Evolutionary conservation across 1,140 invertebrate species (phyloP).

Genomic region (Melitaea cinxia): DNA sequence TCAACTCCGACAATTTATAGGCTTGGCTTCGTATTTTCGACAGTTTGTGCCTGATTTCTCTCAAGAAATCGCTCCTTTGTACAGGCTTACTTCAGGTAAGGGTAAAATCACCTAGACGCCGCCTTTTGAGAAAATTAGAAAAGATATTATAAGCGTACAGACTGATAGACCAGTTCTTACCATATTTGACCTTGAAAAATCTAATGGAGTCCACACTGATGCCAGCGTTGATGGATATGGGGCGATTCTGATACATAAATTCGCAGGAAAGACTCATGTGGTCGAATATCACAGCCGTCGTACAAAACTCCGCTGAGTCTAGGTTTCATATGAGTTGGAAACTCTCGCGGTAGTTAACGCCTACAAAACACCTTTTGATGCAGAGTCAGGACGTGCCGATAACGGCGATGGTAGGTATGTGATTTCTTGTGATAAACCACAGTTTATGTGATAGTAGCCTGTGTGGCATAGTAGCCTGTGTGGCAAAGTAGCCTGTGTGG

Average conservation of each 20-base stretch:
- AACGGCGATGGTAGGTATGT: too few relatives aligned
- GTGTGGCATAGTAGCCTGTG: too few relatives aligned
- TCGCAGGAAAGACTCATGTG: slow-evolving; percentile 8
- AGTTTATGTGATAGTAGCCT: too few relatives aligned
- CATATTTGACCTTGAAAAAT: slow-evolving; percentile 45
- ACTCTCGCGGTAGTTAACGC: slow-evolving; percentile 65
- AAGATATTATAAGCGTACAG: slow-evolving; percentile 17
- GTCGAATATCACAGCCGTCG: slow-evolving; percentile 7
- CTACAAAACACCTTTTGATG: slow-evolving; percentile 17
- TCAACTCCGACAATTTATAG: not conserved
- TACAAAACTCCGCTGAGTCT: slow-evolving; percentile 35
- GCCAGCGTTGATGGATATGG: slow-evolving; percentile 48
- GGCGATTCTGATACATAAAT: slow-evolving; percentile 28
- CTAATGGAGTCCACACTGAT: slow-evolving; percentile 59
- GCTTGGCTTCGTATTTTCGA: not conserved
- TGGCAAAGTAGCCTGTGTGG: too few relatives aligned
- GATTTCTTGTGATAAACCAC: too few relatives aligned
- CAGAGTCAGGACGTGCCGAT: too few relatives aligned
- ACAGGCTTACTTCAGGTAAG: not conserved
- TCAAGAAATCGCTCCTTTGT: not conserved
- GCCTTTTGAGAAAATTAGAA: slow-evolving; percentile 12
- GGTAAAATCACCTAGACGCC: slow-evolving; percentile 1
- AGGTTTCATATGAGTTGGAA: slow-evolving; percentile 62
- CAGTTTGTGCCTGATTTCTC: not conserved
- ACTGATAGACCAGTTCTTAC: slow-evolving; percentile 51